These are phyloP conservation scores for Heliconius hermathena DNA, from an alignment of 1,140 invertebrate genomes.

Conservation along the genomic window DNA sequence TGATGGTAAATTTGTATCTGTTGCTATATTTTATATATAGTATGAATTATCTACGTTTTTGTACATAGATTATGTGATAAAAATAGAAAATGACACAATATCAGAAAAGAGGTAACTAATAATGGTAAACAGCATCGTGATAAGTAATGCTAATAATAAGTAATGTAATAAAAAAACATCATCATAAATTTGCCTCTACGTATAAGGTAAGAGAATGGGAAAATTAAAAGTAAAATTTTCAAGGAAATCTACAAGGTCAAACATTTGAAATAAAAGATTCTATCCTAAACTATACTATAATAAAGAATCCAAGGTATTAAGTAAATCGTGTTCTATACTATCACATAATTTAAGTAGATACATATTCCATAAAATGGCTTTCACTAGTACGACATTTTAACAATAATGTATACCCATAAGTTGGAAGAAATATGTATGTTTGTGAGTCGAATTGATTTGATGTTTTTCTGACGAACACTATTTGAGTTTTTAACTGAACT, in stretches of 20 bases:
- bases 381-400: background rate
- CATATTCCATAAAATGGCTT: background rate
- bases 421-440: background rate
- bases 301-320: background rate
- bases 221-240: background rate
- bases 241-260: background rate
- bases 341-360: too few relatives aligned
- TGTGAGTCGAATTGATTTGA: background rate
- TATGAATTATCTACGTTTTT: background rate
- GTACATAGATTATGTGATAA: background rate
- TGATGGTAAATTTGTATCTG: background rate
- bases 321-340: background rate
- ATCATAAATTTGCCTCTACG: background rate
- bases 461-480: too few relatives aligned
- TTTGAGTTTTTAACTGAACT: too few relatives aligned
- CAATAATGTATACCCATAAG: background rate
- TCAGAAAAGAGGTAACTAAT: too few relatives aligned
- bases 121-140: too few relatives aligned
- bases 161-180: background rate
- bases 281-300: too few relatives aligned
- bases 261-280: too few relatives aligned
- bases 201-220: background rate
- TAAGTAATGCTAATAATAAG: background rate
- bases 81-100: background rate
- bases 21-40: background rate